These are phyloP conservation scores for Resseliella maxima DNA, from an alignment of 2,888 invertebrate genomes.

Conservation along the genomic window DNA sequence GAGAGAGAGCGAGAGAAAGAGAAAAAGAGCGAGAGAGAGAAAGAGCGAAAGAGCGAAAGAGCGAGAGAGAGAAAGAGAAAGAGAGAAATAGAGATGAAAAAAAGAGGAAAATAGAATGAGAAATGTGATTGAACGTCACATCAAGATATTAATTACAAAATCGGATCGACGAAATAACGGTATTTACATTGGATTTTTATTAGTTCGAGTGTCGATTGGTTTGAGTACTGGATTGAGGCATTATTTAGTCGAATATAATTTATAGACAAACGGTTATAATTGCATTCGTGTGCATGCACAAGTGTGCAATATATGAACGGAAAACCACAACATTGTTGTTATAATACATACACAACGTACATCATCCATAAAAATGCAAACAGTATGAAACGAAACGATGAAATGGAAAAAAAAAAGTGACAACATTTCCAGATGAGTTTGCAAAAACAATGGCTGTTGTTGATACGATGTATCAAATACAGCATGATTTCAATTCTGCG, in stretches of 20 bases:
- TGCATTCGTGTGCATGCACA: not conserved
- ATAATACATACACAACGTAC: too few species aligned
- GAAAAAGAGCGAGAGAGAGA: too few species aligned
- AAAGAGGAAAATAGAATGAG: too few species aligned
- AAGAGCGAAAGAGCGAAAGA: too few species aligned
- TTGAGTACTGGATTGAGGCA: too few species aligned
- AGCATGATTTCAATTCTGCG: constrained; percentile 2
- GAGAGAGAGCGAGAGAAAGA: too few species aligned
- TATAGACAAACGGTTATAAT: constrained; percentile 19
- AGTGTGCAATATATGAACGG: not conserved
- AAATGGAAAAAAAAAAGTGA: not conserved
- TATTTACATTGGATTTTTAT: not conserved
- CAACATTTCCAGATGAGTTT: constrained; percentile 34
- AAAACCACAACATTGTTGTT: not conserved
- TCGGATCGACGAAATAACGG: constrained; percentile 9
- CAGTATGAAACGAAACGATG: not conserved
- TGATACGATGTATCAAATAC: not conserved
- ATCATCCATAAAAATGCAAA: not conserved
- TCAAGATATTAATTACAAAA: constrained; percentile 6
- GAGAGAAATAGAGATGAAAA: too few species aligned
- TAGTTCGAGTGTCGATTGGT: not conserved
- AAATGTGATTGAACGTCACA: not conserved
- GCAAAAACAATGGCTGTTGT: constrained; percentile 10
- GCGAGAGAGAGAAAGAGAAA: too few species aligned
- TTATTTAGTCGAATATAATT: not conserved